A percentile compares a stretch with the other conserved stretches of the same genome.
Evolutionary conservation across 2,113 vertebrate genomes (phyloP).

Genomic region (Scomber japonicus): DNA sequence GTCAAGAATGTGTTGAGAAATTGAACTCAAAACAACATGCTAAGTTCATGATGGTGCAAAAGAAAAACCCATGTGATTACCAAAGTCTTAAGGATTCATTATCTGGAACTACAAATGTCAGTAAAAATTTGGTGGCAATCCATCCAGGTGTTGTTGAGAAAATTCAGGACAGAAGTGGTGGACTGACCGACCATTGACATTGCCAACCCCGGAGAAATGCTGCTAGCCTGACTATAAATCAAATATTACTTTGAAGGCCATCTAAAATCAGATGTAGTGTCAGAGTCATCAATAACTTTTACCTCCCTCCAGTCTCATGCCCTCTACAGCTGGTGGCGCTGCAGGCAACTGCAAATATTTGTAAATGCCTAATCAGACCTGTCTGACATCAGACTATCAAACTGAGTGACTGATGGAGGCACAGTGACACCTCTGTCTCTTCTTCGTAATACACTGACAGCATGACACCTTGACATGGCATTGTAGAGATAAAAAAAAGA

Average conservation of each 20-base stretch:
- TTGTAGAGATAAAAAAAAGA: not conserved
- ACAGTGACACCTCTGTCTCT: slow-evolving; percentile 1
- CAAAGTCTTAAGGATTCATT: no score
- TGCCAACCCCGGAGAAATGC: no score
- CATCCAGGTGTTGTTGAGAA: no score
- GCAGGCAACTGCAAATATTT: not conserved
- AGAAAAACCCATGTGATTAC: no score
- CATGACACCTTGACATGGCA: slow-evolving; percentile 37
- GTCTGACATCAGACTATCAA: not conserved
- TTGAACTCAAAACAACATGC: no score
- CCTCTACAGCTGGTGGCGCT: slow-evolving; percentile 31
- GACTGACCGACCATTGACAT: no score
- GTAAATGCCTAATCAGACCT: not conserved
- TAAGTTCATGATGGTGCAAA: no score
- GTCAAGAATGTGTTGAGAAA: no score
- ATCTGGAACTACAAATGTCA: no score
- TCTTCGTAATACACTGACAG: not conserved
- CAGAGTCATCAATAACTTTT: not conserved
- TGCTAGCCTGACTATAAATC: no score
- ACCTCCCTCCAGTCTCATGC: not conserved
- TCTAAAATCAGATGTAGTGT: not conserved
- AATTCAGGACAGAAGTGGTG: no score
- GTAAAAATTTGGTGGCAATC: no score
- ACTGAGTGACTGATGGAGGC: slow-evolving; percentile 23
- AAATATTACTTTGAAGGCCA: not conserved